These are phyloP conservation scores for Zingel zingel DNA, from an alignment of 2,113 vertebrate species.

Conservation along the genomic window DNA sequence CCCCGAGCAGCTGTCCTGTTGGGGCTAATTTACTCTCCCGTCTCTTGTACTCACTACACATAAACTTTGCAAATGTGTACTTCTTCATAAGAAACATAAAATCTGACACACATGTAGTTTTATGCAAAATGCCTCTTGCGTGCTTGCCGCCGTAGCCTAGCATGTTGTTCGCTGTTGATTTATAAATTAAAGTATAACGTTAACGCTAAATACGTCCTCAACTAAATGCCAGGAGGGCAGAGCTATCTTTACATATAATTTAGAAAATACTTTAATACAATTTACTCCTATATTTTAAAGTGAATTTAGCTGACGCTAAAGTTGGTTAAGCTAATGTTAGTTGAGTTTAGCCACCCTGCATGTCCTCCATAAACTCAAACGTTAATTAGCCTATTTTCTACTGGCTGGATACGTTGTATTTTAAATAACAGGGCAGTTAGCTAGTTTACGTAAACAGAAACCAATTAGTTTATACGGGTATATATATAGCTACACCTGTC, in stretches of 20 bases:
- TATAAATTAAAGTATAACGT: background rate
- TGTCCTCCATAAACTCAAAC: too few species aligned
- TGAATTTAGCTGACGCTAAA: background rate
- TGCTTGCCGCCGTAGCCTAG: background rate
- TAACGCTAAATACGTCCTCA: background rate
- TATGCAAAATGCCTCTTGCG: background rate
- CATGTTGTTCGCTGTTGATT: background rate
- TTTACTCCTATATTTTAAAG: too few species aligned
- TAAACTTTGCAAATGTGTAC: background rate
- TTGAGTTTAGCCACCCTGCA: background rate
- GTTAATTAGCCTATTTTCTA: background rate
- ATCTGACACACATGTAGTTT: background rate
- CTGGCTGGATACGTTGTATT: background rate
- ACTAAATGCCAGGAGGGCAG: too few species aligned
- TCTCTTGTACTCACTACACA: background rate
- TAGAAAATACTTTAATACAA: background rate
- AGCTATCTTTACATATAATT: background rate
- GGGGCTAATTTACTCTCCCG: background rate
- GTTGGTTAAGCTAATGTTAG: background rate
- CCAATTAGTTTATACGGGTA: background rate
- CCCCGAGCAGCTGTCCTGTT: too few species aligned
- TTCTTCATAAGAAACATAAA: background rate
- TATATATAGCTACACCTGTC: background rate
- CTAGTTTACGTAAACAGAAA: background rate
- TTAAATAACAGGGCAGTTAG: background rate